Base-by-base conservation (phyloP, 2,113 vertebrate species). In the Planiliza haematocheilus region DNA sequence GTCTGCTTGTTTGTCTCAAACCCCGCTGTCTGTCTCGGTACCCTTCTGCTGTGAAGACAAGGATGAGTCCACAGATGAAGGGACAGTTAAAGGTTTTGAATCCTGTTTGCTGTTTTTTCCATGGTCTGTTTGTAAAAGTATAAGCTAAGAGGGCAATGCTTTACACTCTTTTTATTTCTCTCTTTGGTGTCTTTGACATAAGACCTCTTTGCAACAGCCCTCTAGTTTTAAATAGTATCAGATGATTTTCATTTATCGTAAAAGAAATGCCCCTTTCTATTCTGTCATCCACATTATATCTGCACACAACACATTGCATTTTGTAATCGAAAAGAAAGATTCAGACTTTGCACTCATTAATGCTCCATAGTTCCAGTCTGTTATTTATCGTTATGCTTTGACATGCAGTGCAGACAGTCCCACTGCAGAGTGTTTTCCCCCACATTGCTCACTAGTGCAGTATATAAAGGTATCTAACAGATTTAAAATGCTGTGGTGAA, bases 401-500 rank as follows among this genome's bases (percentile, higher is more conserved):
- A 36, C 13, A 16, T 3, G 14, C 24, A 30, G 24, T 30, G 3
- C 24, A 30, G 24, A 30, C 3, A 5, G 24, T 5, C 3, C 24
- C 24, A 5, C 24, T 21, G 21, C 49, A 55, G 57, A 13, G 20
- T 24, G 17, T 59, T 60, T 41, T 20, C 5, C 24, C 5, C 37
- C 48, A 30, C 36, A 7, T 37, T 53, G 38, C 24, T 68, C 38
- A 43, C 55, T 49, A 13, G 1, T 18, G 60, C 18, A 37, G 42
- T 48, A 60, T 65, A 64, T 39, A 38, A 38, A 66, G 1, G 17
- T 6, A 13, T 61, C 20, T 18, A 37, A 45, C 13, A 46, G 69
- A 63, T 68, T 74, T 59, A 7, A 55, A 62, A 38, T 41, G 45
- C 53, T 50, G 59, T n/a, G 41, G 34, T 55, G 55, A 52, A 61